phyloP scores from a whole-genome alignment of 2,888 invertebrate species.

The Diaperis boleti region DNA sequence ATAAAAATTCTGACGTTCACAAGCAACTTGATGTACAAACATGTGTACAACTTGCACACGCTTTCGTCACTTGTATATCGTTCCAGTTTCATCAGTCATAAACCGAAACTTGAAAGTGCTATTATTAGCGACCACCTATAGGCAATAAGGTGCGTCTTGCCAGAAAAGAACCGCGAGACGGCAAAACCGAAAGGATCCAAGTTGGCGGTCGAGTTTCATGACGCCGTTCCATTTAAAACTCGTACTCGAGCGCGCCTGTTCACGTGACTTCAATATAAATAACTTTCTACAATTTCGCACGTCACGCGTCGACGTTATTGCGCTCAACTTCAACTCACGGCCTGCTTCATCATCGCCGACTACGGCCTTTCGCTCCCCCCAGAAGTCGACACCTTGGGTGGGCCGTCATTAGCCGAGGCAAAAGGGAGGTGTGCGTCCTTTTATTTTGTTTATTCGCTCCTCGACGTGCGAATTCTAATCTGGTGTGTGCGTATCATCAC shows the following conservation, averaged over 20 bases:
- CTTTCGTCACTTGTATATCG: too few species aligned
- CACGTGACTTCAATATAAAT: constrained; percentile 32
- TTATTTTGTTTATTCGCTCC: not conserved
- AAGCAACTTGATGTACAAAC: too few species aligned
- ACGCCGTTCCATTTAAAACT: constrained; percentile 24
- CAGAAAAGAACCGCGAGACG: not conserved
- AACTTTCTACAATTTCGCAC: constrained; percentile 33
- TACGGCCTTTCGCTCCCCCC: not conserved
- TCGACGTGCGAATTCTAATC: not conserved
- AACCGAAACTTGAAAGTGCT: too few species aligned
- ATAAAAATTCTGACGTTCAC: too few species aligned
- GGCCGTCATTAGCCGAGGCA: constrained; percentile 9
- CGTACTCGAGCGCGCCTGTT: constrained; percentile 19
- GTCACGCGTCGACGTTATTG: constrained; percentile 22
- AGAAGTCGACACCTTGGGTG: constrained; percentile 14
- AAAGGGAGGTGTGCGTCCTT: not conserved
- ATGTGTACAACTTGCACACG: too few species aligned
- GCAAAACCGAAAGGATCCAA: not conserved
- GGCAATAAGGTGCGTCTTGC: too few species aligned
- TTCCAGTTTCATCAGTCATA: too few species aligned
- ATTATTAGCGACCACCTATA: too few species aligned
- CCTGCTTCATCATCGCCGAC: constrained; percentile 4
- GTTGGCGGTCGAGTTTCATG: constrained; percentile 6
- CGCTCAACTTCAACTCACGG: constrained; percentile 7
- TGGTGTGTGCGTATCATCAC: too few species aligned